A percentile compares a stretch with the other conserved stretches of the same genome.
phyloP scores from a whole-genome alignment of 2,888 invertebrate genomes.

The Apocheima hispidaria region DNA sequence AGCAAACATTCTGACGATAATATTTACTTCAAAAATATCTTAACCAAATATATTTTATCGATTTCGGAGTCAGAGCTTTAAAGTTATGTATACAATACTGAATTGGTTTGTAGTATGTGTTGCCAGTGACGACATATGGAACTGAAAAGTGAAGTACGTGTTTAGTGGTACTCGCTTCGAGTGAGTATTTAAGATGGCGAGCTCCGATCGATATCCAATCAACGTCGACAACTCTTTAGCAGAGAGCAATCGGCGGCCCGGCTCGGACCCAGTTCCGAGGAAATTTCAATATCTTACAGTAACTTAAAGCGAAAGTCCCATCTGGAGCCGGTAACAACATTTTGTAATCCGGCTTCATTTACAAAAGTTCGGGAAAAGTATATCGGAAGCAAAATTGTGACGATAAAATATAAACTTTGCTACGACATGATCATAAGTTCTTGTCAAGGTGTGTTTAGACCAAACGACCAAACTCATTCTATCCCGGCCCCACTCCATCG shows the following conservation, averaged over 20 bases:
- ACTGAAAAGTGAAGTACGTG: too few species aligned
- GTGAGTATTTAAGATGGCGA: neutral
- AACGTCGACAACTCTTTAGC: neutral
- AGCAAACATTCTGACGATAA: neutral
- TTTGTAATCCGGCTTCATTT: neutral
- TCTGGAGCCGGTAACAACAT: neutral
- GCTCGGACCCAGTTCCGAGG: neutral
- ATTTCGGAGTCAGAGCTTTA: too few species aligned
- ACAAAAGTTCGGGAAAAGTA: neutral
- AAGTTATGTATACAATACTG: too few species aligned
- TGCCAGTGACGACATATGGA: too few species aligned
- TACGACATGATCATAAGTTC: neutral
- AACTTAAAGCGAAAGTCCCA: neutral
- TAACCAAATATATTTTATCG: too few species aligned
- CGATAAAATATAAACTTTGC: neutral
- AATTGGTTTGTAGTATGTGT: too few species aligned
- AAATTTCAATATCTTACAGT: neutral
- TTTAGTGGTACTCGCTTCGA: too few species aligned
- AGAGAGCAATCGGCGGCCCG: neutral
- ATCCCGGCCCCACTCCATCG: too few species aligned
- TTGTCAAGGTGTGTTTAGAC: too few species aligned
- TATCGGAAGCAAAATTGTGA: neutral
- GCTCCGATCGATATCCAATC: conserved; percentile 4
- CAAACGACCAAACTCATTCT: too few species aligned
- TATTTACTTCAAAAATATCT: neutral